Base-by-base conservation (phyloP, 1,140 invertebrate genomes). In the Trachymyrmex septentrionalis region DNA sequence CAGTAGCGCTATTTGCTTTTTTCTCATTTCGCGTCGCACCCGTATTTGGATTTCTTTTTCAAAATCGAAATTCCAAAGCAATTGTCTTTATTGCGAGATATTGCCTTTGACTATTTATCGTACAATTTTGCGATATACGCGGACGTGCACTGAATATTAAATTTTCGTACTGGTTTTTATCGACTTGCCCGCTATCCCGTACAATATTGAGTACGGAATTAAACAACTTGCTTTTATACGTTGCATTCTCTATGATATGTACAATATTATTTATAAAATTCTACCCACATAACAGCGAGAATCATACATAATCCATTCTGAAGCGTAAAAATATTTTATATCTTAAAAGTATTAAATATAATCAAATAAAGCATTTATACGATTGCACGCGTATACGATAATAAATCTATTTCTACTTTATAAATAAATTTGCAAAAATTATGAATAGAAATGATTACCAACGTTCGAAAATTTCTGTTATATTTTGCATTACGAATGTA, bases 1-100 rank as follows among this genome's bases (percentile, higher is more conserved):
- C 44, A 27, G 61, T 19, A 57, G 19, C 53, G 38, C 16, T 59
- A 48, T 73, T 77, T 63, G 44, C 48, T 63, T 44, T 86, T 71
- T 12, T 57, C 21, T 86, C 50, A 48, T 50, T 50, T 57, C 16
- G 38, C 10, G 14, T 30, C 50, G 50, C 3, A 24, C 9, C 2
- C 1, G 6, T 30, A 61, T 44, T 50, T 21, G 67, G 19, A 38
- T 75, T 73, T 48, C 67, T 61, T 73, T 73, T 50, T 63, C 73
- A 34, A 66, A 82, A 73, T 2, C 67, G 19, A 72, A 61, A 75
- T 84, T 61, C 14, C 67, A 24, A 61, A 82, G 80, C 55, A 73
- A 73, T 82, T 82, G 57, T 84, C 55, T 72, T 75, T 84, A 73
- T 75, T 75, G 80, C 38, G 38, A 44, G 24, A 84, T 61, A 82